phyloP scores from a whole-genome alignment of 2,888 invertebrate genomes.

The Troglohyphantes excavatus region DNA sequence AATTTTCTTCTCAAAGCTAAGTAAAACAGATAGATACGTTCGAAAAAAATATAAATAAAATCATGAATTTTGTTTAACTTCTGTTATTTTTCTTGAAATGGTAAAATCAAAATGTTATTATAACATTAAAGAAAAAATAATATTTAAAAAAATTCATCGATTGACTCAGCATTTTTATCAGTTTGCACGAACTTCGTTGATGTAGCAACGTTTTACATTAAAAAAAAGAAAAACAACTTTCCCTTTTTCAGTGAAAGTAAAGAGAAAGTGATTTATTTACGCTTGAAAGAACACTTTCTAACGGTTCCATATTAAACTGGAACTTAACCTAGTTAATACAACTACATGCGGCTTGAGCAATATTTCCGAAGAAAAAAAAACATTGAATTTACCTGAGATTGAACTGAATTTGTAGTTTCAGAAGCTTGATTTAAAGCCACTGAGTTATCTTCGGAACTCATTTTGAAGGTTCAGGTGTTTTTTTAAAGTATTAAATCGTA shows the following conservation, averaged over 20 bases:
- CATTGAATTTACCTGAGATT: conserved; percentile 39
- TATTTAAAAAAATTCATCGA: not conserved
- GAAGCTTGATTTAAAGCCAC: conserved; percentile 29
- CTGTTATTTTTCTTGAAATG: too few relatives aligned
- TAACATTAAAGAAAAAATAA: too few relatives aligned
- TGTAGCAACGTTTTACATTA: not conserved
- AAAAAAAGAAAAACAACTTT: not conserved
- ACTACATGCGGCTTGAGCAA: conserved; percentile 32
- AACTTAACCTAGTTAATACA: conserved; percentile 53
- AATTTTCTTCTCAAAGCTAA: too few relatives aligned
- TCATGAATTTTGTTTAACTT: too few relatives aligned
- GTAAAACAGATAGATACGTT: too few relatives aligned
- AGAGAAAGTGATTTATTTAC: not conserved
- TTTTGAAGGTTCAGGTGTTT: not conserved
- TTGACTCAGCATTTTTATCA: not conserved
- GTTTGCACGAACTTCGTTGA: not conserved
- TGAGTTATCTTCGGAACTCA: conserved; percentile 62
- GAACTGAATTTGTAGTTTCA: conserved; percentile 26
- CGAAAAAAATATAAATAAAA: too few relatives aligned
- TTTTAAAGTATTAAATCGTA: not conserved
- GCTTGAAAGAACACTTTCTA: not conserved
- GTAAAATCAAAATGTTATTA: too few relatives aligned
- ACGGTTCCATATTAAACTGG: not conserved
- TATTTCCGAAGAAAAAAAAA: not conserved
- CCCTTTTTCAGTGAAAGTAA: not conserved